These are phyloP conservation scores for Campopleginae sp. DNA, from an alignment of 2,888 invertebrate species.

Conservation along the genomic window DNA sequence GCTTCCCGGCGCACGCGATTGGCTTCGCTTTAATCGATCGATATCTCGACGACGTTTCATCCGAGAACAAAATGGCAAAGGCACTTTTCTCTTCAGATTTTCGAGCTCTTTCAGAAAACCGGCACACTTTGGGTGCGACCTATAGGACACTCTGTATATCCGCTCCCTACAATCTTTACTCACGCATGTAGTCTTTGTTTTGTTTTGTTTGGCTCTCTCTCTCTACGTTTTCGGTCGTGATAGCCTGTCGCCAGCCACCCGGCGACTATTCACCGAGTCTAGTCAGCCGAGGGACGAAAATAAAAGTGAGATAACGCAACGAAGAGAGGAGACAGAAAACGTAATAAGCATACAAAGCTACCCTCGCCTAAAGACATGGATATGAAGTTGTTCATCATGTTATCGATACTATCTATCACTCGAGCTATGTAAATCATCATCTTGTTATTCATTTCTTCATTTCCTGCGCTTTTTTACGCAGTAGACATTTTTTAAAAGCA, in stretches of 20 bases:
- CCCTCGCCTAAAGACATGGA: slow-evolving; percentile 53
- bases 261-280: slow-evolving; percentile 47
- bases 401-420: slow-evolving; percentile 24
- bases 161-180: slow-evolving; percentile 22
- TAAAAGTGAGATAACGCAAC: slow-evolving; percentile 39
- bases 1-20: background rate
- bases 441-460: slow-evolving; percentile 33
- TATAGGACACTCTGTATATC: slow-evolving; percentile 19
- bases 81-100: background rate
- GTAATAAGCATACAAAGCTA: slow-evolving; percentile 28
- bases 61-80: background rate
- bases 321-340: slow-evolving; percentile 18
- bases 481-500: background rate
- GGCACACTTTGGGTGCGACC: background rate
- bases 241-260: slow-evolving; percentile 61
- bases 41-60: background rate
- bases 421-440: slow-evolving; percentile 34
- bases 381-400: slow-evolving; percentile 29
- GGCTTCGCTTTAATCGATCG: background rate
- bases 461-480: background rate
- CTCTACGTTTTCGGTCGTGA: slow-evolving; percentile 17
- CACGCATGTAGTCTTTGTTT: slow-evolving; percentile 29
- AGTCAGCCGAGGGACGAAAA: slow-evolving; percentile 33
- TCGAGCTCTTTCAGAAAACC: background rate
- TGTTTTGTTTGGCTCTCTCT: background rate